These are phyloP conservation scores for Triplophysa rosa DNA, from an alignment of 2,113 vertebrate genomes.

Conservation along the genomic window DNA sequence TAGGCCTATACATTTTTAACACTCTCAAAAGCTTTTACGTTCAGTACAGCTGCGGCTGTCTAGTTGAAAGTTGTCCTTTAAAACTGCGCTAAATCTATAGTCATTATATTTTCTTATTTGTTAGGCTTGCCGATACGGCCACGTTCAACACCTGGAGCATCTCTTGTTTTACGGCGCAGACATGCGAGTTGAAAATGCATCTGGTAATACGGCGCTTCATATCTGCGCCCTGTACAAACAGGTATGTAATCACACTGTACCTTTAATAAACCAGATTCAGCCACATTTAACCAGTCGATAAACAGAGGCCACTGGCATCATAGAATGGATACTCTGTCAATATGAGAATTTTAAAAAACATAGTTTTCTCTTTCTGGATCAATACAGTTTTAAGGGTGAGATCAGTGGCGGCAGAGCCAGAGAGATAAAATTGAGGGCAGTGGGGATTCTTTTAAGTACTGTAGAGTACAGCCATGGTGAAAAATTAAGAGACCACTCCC, in stretches of 20 bases:
- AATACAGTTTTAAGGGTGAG: constrained; percentile 18
- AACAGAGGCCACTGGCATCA: background rate
- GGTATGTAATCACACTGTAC: constrained; percentile 63
- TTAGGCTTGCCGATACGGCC: constrained; percentile 77
- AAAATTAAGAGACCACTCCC: no score
- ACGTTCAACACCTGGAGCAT: constrained; percentile 78
- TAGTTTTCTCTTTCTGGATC: constrained; percentile 16
- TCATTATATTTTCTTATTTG: background rate
- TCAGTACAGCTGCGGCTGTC: background rate
- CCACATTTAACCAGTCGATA: constrained; percentile 18
- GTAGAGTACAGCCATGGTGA: background rate
- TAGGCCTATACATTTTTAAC: no score
- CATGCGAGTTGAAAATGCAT: constrained; percentile 77
- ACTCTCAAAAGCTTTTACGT: background rate
- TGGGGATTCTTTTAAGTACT: constrained; percentile 20
- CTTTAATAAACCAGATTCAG: background rate
- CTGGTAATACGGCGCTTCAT: constrained; percentile 80
- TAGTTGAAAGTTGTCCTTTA: no score
- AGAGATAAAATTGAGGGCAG: constrained; percentile 16
- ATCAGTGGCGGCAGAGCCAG: constrained; percentile 28
- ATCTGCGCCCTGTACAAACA: constrained; percentile 82
- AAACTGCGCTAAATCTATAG: no score
- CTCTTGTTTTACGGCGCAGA: constrained; percentile 79
- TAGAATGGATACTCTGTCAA: constrained; percentile 8
- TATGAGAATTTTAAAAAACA: background rate